Evolutionary conservation across 2,888 invertebrate genomes (phyloP).

Genomic region (Cactoblastis cactorum): DNA sequence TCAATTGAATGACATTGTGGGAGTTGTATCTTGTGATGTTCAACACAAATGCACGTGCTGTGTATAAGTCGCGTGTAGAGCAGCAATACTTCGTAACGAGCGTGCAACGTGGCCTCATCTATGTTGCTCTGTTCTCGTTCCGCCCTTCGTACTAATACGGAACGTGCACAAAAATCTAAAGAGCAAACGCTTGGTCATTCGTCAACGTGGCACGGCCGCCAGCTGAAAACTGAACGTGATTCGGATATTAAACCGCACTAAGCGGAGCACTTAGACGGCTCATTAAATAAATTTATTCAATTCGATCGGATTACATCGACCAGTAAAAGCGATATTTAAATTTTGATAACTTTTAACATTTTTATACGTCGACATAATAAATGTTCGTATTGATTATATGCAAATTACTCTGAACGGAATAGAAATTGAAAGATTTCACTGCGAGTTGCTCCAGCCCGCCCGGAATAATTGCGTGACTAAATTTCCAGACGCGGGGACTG

Average conservation of each 20-base stretch:
- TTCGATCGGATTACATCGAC: conserved; percentile 64
- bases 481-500: conserved; percentile 46
- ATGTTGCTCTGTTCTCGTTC: conserved; percentile 37
- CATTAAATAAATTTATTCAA: conserved; percentile 68
- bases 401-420: conserved; percentile 44
- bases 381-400: conserved; percentile 39
- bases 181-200: conserved; percentile 47
- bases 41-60: conserved; percentile 42
- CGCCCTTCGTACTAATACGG: conserved; percentile 56
- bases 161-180: conserved; percentile 47
- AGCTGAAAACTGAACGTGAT: conserved; percentile 68
- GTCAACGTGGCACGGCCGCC: conserved; percentile 47
- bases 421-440: conserved; percentile 46
- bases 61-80: conserved; percentile 35
- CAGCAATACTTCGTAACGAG: conserved; percentile 46
- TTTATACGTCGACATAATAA: not conserved
- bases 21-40: conserved; percentile 58
- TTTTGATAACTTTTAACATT: not conserved
- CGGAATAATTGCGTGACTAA: conserved; percentile 62
- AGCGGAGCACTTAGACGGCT: conserved; percentile 59
- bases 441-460: conserved; percentile 35
- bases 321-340: conserved; percentile 34
- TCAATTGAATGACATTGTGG: conserved; percentile 49
- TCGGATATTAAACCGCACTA: conserved; percentile 63
- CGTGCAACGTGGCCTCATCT: conserved; percentile 41